Evolutionary conservation across 2,888 invertebrate genomes (phyloP).

Genomic region (Acrobasis suavella): DNA sequence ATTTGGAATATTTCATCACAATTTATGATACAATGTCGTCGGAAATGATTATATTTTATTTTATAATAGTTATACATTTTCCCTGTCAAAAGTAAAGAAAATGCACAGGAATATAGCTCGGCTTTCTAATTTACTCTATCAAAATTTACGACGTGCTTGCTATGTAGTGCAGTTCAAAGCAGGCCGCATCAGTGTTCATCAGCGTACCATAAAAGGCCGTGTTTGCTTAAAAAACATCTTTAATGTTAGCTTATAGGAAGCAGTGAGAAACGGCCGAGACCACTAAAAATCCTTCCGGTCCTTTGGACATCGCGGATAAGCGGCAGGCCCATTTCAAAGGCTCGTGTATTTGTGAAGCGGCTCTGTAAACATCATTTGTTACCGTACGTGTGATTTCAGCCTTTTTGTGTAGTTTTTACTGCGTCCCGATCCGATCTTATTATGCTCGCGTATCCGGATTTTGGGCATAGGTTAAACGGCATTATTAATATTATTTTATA

Average conservation of each 20-base stretch:
- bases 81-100: neutral
- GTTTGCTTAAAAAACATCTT: slow-evolving; percentile 55
- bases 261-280: slow-evolving; percentile 45
- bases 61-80: neutral
- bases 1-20: slow-evolving; percentile 28
- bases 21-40: slow-evolving; percentile 6
- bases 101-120: neutral
- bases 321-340: slow-evolving; percentile 64
- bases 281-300: slow-evolving; percentile 69
- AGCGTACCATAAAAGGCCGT: slow-evolving; percentile 34
- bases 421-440: slow-evolving; percentile 58
- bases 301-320: slow-evolving; percentile 61
- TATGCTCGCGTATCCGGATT: slow-evolving; percentile 56
- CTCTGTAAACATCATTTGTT: slow-evolving; percentile 70
- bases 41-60: neutral
- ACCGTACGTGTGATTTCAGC: slow-evolving; percentile 58
- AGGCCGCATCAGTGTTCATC: slow-evolving; percentile 13
- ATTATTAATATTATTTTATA: slow-evolving; percentile 12
- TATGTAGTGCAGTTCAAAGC: slow-evolving; percentile 17
- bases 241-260: slow-evolving; percentile 39
- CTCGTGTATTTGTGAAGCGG: slow-evolving; percentile 57
- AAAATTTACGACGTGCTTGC: slow-evolving; percentile 1
- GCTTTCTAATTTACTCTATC: slow-evolving; percentile 5
- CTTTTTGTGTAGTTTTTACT: slow-evolving; percentile 57
- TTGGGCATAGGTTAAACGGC: slow-evolving; percentile 30